Percentiles rank a stretch among this genome's conserved stretches.
Conservation (phyloP, 2,113 vertebrate genomes). For the Athene cunicularia region DNA sequence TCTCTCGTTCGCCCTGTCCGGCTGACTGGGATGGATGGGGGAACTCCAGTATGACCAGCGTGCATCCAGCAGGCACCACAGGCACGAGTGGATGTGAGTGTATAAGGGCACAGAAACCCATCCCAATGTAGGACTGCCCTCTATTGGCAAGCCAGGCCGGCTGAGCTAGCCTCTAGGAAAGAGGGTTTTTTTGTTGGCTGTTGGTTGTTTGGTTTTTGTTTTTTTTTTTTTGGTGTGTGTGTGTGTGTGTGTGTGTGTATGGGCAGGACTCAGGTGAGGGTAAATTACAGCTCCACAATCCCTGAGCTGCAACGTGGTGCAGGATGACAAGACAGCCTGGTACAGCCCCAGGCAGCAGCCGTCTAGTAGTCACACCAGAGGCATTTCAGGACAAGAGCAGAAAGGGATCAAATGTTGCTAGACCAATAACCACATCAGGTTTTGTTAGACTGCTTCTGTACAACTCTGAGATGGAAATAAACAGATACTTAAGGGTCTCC, state of each 20-base stretch:
- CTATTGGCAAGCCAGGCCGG: neutral
- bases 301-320: neutral
- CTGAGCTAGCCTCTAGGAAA: neutral
- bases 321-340: neutral
- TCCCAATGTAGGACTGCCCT: neutral
- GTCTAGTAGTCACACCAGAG: rapidly evolving
- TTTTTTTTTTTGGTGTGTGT: too few species aligned
- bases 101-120: neutral
- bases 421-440: neutral
- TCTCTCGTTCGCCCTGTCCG: rapidly evolving
- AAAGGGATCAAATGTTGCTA: neutral
- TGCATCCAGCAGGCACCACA: neutral
- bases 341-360: neutral
- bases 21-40: rapidly evolving
- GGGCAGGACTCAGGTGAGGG: neutral
- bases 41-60: rapidly evolving
- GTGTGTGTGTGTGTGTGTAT: too few species aligned
- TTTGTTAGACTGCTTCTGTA: neutral
- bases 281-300: neutral
- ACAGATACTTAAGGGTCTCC: rapidly evolving
- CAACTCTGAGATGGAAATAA: neutral
- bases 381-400: neutral
- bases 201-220: too few species aligned
- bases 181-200: rapidly evolving
- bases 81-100: rapidly evolving